A percentile compares a stretch with the other conserved stretches of the same genome.
Conservation (phyloP, 2,113 vertebrate species). For the Hippocampus guttulatus region DNA sequence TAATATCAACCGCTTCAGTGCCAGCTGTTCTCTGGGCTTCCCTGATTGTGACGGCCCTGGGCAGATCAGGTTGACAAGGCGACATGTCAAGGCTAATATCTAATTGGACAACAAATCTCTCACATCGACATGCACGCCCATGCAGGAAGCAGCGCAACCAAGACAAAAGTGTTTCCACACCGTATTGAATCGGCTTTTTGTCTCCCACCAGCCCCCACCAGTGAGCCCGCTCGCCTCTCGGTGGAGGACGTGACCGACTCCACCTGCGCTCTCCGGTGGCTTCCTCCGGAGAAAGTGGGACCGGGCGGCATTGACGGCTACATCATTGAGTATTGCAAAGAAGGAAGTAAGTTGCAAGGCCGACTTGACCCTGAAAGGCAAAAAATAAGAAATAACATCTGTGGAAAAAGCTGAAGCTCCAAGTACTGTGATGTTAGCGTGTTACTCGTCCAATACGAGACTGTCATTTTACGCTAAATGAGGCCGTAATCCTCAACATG, state of each 20-base stretch:
- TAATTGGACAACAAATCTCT: too few species aligned
- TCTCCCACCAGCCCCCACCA: conserved; percentile 76
- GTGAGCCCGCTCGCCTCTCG: conserved; percentile 77
- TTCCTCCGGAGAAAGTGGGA: conserved; percentile 79
- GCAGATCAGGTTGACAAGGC: too few species aligned
- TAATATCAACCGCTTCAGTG: too few species aligned
- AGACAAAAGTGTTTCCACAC: conserved; percentile 24
- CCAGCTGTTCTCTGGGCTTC: too few species aligned
- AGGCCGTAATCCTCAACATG: not conserved
- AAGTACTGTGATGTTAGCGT: not conserved
- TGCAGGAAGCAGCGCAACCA: too few species aligned
- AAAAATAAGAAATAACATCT: too few species aligned
- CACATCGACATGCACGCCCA: too few species aligned
- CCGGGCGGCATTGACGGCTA: conserved; percentile 87
- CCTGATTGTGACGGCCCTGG: too few species aligned
- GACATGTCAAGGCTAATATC: too few species aligned
- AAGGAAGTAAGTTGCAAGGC: conserved; percentile 71
- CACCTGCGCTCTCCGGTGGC: conserved; percentile 84
- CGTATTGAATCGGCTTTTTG: conserved; percentile 40
- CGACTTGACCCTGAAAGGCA: not conserved
- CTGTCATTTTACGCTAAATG: not conserved
- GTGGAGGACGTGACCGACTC: conserved; percentile 85
- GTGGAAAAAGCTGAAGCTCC: not conserved
- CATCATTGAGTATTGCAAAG: conserved; percentile 83
- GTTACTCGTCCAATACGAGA: not conserved